These are phyloP conservation scores for Delichon dasypus DNA, from an alignment of 2,797 vertebrate genomes.

Conservation along the genomic window DNA sequence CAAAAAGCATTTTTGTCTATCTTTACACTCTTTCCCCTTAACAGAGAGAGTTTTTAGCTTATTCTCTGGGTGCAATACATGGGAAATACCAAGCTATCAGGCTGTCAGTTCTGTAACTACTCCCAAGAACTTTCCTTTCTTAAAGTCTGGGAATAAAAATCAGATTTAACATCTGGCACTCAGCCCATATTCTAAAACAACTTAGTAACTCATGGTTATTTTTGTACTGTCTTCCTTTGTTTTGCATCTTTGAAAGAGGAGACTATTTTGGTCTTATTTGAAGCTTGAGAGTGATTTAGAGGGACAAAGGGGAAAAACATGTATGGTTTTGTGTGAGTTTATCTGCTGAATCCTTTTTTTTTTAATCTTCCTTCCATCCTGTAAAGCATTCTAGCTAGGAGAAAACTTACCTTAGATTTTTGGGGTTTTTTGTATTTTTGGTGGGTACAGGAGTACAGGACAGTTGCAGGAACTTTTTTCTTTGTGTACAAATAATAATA, in stretches of 20 bases:
- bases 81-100: background rate
- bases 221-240: background rate
- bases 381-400: background rate
- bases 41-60: background rate
- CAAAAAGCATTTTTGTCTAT: background rate
- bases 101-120: background rate
- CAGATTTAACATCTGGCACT: background rate
- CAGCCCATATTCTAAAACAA: background rate
- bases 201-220: background rate
- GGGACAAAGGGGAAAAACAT: background rate
- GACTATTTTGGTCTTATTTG: background rate
- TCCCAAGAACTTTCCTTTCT: background rate
- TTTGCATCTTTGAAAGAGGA: background rate
- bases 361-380: background rate
- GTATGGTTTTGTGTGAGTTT: background rate
- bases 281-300: background rate
- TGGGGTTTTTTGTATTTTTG: background rate
- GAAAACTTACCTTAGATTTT: background rate
- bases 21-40: background rate
- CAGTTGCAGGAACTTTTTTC: background rate
- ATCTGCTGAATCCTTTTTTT: background rate
- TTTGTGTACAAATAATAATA: background rate
- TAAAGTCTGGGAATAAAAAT: background rate
- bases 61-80: background rate
- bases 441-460: background rate